phyloP scores from a whole-genome alignment of 2,888 invertebrate species.

The Pollenia amentaria region DNA sequence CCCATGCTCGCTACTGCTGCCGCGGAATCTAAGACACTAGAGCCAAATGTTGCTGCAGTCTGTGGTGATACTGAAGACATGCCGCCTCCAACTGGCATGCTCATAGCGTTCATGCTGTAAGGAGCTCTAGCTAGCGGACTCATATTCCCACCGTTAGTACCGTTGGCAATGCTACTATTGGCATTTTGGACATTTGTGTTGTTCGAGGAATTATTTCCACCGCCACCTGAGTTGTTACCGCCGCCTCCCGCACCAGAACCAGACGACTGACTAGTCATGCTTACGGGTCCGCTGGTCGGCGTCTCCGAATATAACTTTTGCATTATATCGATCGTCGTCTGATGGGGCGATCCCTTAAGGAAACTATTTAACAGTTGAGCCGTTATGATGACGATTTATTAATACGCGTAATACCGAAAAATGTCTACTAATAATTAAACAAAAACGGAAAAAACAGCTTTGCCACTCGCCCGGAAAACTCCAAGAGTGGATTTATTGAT shows the following conservation, averaged over 20 bases:
- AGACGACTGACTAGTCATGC: slow-evolving; percentile 86
- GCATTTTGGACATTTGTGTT: slow-evolving; percentile 76
- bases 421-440: slow-evolving; percentile 15
- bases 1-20: slow-evolving; percentile 86
- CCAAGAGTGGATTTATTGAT: background rate
- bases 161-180: slow-evolving; percentile 79
- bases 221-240: slow-evolving; percentile 77
- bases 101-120: slow-evolving; percentile 92
- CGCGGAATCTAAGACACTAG: slow-evolving; percentile 85
- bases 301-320: slow-evolving; percentile 85
- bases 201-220: slow-evolving; percentile 75
- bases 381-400: slow-evolving; percentile 82
- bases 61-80: slow-evolving; percentile 88
- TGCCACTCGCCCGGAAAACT: background rate
- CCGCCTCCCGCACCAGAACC: slow-evolving; percentile 73
- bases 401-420: slow-evolving; percentile 55
- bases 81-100: slow-evolving; percentile 88
- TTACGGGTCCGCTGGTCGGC: slow-evolving; percentile 82
- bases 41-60: slow-evolving; percentile 86
- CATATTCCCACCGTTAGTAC: slow-evolving; percentile 87
- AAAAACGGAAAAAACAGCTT: slow-evolving; percentile 5
- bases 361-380: slow-evolving; percentile 83
- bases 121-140: slow-evolving; percentile 90
- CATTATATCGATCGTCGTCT: slow-evolving; percentile 84
- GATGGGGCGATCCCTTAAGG: slow-evolving; percentile 83